Percentiles rank a stretch among this genome's conserved stretches.
Evolutionary conservation across 2,113 vertebrate genomes (phyloP).

Genomic region (Gulo gulo): DNA sequence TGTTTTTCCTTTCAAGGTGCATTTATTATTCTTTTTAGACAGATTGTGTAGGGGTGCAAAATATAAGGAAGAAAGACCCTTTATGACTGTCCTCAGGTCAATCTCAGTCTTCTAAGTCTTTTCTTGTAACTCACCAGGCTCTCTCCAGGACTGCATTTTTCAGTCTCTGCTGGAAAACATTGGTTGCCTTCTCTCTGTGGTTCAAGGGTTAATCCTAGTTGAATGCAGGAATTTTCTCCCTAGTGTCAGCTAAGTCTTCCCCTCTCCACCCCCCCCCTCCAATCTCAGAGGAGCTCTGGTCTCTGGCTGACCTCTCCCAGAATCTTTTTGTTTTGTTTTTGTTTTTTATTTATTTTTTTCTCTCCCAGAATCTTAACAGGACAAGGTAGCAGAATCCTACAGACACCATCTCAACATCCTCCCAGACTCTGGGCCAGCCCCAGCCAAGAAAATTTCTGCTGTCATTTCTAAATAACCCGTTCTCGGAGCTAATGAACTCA

Average conservation of each 20-base stretch:
- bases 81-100: not conserved
- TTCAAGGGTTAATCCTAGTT: not conserved
- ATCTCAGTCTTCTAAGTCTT: not conserved
- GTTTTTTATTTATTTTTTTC: not conserved
- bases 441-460: not conserved
- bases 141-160: not conserved
- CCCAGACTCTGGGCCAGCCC: not conserved
- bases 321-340: not conserved
- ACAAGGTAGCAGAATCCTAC: not conserved
- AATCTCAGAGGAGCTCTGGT: not conserved
- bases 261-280: not conserved
- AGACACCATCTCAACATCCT: not conserved
- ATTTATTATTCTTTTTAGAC: not conserved
- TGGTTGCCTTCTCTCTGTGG: not conserved
- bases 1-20: not conserved
- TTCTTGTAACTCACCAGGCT: not conserved
- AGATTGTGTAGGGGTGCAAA: not conserved
- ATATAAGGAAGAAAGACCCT: not conserved
- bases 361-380: not conserved
- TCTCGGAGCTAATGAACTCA: not conserved
- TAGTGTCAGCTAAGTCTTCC: not conserved
- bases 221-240: conserved; percentile 3
- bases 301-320: not conserved
- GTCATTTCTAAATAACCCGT: not conserved
- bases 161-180: not conserved